phyloP scores from a whole-genome alignment of 1,140 invertebrate species.

The Ectropis grisescens region DNA sequence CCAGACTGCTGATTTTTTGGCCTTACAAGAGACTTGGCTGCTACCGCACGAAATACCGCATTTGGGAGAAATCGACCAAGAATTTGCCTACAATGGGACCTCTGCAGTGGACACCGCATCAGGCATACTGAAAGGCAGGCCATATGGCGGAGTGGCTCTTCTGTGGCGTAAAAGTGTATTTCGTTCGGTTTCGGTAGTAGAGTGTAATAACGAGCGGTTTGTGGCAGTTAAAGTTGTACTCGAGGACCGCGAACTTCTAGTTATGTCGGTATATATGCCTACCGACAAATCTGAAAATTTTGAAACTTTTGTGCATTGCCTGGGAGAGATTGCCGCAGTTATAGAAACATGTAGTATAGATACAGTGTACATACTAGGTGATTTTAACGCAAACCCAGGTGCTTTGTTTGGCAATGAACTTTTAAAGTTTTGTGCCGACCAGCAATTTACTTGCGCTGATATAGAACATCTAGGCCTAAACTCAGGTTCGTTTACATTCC shows the following conservation, averaged over 20 bases:
- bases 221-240: not conserved
- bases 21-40: slow-evolving; percentile 4
- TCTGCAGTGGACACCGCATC: not conserved
- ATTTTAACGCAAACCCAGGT: slow-evolving; percentile 4
- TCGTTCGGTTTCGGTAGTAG: not conserved
- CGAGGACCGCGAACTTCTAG: slow-evolving; percentile 1
- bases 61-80: not conserved
- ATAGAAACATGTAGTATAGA: slow-evolving; percentile 1
- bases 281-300: not conserved
- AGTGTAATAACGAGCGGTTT: not conserved
- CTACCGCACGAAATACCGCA: not conserved
- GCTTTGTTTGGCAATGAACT: slow-evolving; percentile 9
- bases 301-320: slow-evolving; percentile 4
- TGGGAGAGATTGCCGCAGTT: not conserved
- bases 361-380: slow-evolving; percentile 4
- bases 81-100: not conserved
- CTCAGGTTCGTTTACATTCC: slow-evolving; percentile 6
- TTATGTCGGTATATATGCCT: slow-evolving; percentile 3
- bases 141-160: not conserved
- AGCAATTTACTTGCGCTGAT: slow-evolving; percentile 4
- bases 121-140: not conserved
- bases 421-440: not conserved
- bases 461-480: slow-evolving; percentile 1
- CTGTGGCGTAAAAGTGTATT: slow-evolving; percentile 1
- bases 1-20: not conserved